Evolutionary conservation across 2,888 invertebrate species (phyloP), one percentile per base, ranked within the genome.

Genomic region (Hartigia nigra): DNA sequence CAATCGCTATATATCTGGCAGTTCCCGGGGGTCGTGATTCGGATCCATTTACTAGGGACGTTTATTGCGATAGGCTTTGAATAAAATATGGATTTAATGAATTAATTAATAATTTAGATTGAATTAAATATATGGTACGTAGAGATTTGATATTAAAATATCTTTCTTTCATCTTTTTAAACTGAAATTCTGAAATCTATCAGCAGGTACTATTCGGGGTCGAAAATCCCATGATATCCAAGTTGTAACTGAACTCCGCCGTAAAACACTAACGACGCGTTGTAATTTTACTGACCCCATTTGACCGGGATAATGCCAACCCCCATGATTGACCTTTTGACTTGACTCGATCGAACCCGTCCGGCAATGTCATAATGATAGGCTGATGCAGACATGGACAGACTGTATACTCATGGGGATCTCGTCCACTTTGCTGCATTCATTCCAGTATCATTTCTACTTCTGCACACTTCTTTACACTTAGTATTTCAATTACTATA

Each of bases 281-380:
- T 80, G 82, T 86, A 90, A 90, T 89, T 89, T 87, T 85, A 85
- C 84, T 88, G 89, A 90, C 89, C 88, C 87, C 86, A 81, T 89
- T 89, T 88, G 87, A 90, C 90, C 89, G 87, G 86, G 86, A 88
- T 90, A 89, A 90, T 89, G 84, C 85, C 83, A 86, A 83, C 83
- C 84, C 86, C 82, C 80, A 78, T 69, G 79, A 32, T 35, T 80
- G 82, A 84, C 82, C 82, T 83, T 76, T 82, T 74, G 77, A 74
- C 81, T 78, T 35, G 70, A 70, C 74, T 74, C 75, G 76, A 75
- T 75, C 36, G 76, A 55, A 80, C 83, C 78, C 74, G 74, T 75
- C 79, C 81, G n/a, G 81, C 82, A 82, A 81, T 78, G 72, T 77
- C 81, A 80, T 81, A 84, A 82, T 77, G 81, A 77, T 78, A 39